Evolutionary conservation across 2,113 vertebrate species (phyloP).

Genomic region (Phylloscopus trochiloides): DNA sequence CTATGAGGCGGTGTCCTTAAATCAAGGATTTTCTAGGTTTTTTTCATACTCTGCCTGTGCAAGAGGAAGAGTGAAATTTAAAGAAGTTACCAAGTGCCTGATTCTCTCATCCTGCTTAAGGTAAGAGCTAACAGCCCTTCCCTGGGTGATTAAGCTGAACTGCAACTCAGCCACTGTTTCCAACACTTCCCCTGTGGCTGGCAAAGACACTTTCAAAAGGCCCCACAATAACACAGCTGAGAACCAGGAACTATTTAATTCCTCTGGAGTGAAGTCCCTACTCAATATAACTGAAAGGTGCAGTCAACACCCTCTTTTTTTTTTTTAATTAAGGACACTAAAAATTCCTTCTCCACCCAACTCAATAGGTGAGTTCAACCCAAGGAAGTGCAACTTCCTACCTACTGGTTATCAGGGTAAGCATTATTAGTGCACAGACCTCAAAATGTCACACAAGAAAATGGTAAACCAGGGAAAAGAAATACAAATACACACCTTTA

Average conservation of each 20-base stretch:
- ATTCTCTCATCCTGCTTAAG: neutral
- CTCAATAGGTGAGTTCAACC: neutral
- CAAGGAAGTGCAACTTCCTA: neutral
- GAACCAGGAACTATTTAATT: neutral
- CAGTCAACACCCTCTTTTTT: neutral
- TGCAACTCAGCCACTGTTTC: neutral
- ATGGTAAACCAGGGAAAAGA: too few relatives aligned
- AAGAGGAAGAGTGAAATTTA: neutral
- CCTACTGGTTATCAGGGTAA: neutral
- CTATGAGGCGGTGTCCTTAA: neutral
- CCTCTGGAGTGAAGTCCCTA: neutral
- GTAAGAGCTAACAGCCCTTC: neutral
- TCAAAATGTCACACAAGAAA: neutral
- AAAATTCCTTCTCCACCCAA: neutral
- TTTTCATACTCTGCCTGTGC: neutral
- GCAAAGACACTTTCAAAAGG: neutral
- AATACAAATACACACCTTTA: accelerated
- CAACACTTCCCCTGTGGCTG: neutral
- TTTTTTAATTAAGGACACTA: neutral
- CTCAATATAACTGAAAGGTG: accelerated
- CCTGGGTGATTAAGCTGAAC: accelerated
- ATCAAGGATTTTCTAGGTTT: neutral
- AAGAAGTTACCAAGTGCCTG: neutral
- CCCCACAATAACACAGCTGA: neutral
- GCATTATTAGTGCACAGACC: neutral